Evolutionary conservation across 1,140 invertebrate species (phyloP), one percentile per base, ranked within the genome.

Genomic region (Sarcophaga bullata): DNA sequence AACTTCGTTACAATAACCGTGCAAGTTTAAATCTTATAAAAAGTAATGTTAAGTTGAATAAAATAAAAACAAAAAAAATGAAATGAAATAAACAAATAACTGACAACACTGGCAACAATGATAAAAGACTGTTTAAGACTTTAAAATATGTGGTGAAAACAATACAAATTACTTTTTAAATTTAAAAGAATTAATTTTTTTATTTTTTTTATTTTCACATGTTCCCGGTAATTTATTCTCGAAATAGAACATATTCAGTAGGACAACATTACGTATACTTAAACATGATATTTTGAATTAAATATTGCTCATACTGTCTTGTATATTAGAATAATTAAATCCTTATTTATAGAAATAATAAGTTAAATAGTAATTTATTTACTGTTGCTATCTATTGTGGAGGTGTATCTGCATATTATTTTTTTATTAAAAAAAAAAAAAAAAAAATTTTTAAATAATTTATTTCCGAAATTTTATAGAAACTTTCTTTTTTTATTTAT

Each of bases 141-240:
- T 4, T 37, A 2, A 37, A 37, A 37, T 37, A 37, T 37, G 25
- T 37, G 25, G 4, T 37, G 25, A 37, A 37, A 37, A 37, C 25
- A 37, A 37, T 37, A 37, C 25, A 37, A 37, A n/a, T n/a, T n/a
- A n/a, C n/a, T n/a, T n/a, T n/a, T n/a, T n/a, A n/a, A n/a, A n/a
- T n/a, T n/a, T n/a, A n/a, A n/a, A n/a, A n/a, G n/a, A n/a, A n/a
- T n/a, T n/a, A n/a, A n/a, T n/a, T n/a, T n/a, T n/a, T n/a, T n/a
- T n/a, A n/a, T n/a, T n/a, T n/a, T n/a, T n/a, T n/a, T n/a, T n/a
- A n/a, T n/a, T n/a, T n/a, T n/a, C n/a, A 90, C 97, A 98, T 86
- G 94, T 93, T 54, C 96, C 97, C 86, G 94, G 93, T 85, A 98
- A 96, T n/a, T n/a, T n/a, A n/a, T n/a, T n/a, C n/a, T n/a, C n/a